Base-by-base conservation (phyloP, 2,888 invertebrate genomes). In the Pseudoips prasinana region DNA sequence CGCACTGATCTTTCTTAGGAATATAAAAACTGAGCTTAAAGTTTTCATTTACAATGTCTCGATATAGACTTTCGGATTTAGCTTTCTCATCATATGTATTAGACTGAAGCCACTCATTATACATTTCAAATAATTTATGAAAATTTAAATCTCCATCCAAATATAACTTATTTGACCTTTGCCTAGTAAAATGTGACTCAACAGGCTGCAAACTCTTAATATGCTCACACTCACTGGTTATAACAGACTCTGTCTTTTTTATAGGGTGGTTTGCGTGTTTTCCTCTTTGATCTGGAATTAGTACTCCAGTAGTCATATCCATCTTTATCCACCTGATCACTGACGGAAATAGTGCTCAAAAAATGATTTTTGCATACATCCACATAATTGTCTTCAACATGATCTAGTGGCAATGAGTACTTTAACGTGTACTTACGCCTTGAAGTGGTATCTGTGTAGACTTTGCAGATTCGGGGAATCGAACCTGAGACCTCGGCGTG, bases 1-100 rank as follows among this genome's bases (percentile, higher is more conserved):
- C 43, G 10, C 43, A 39, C 17, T 29, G 17, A 22, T 43, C 34
- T 32, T 39, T 38, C 9, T 39, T 43, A 8, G 30, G 25, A 18
- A 8, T 37, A 17, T 29, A n/a, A n/a, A n/a, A n/a, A n/a, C n/a
- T n/a, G n/a, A n/a, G n/a, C n/a, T n/a, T n/a, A n/a, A n/a, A n/a
- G n/a, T n/a, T n/a, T n/a, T n/a, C n/a, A n/a, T n/a, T n/a, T n/a
- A n/a, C n/a, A n/a, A n/a, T n/a, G n/a, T 33, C 33, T 23, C 33
- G 23, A 22, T 37, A 41, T 25, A 20, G 37, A 6, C 33, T 19
- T 27, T 27, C 31, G 10, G 26, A 19, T 9, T 17, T 22, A 20
- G 32, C 35, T 32, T 32, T 29, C 4, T 11, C 7, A 2, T 9
- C 18, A 18, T 28, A 28, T 19, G 5, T 27, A 8, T 33, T 18